Evolutionary conservation across 2,888 invertebrate genomes (phyloP).

Genomic region (Dryomyza anilis): DNA sequence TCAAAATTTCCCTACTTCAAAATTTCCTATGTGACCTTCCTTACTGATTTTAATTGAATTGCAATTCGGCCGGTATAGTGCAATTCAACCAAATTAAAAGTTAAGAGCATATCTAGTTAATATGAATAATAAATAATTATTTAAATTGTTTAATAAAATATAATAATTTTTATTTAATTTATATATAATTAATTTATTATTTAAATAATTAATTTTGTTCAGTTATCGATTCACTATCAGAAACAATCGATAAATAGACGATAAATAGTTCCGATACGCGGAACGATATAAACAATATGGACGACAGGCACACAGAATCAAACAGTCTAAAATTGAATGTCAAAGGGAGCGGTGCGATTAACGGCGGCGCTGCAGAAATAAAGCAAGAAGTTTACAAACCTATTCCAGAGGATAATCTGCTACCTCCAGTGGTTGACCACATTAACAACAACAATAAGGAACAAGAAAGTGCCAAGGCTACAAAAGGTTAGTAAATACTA

Average conservation of each 20-base stretch:
- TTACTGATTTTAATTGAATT: too few relatives aligned
- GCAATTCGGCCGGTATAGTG: too few relatives aligned
- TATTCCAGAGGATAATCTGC: slow-evolving; percentile 44
- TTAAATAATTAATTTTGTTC: neutral
- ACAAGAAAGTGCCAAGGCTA: slow-evolving; percentile 35
- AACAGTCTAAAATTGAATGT: slow-evolving; percentile 39
- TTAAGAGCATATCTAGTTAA: too few relatives aligned
- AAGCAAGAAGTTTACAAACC: slow-evolving; percentile 46
- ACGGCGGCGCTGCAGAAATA: slow-evolving; percentile 14
- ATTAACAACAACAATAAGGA: too few relatives aligned
- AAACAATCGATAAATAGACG: slow-evolving; percentile 15
- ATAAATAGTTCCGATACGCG: slow-evolving; percentile 17
- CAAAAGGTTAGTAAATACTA: neutral
- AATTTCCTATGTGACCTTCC: too few relatives aligned
- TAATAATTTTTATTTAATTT: neutral
- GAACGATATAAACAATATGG: too few relatives aligned
- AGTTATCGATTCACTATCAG: neutral
- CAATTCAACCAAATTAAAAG: too few relatives aligned
- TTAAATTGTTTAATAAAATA: neutral
- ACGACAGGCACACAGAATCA: too few relatives aligned
- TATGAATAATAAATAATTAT: neutral
- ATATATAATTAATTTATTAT: neutral
- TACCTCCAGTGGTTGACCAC: slow-evolving; percentile 21
- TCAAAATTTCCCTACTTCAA: too few relatives aligned
- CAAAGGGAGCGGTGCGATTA: slow-evolving; percentile 23